Conservation (phyloP, 2,888 invertebrate genomes). For the Cinara cedri region DNA sequence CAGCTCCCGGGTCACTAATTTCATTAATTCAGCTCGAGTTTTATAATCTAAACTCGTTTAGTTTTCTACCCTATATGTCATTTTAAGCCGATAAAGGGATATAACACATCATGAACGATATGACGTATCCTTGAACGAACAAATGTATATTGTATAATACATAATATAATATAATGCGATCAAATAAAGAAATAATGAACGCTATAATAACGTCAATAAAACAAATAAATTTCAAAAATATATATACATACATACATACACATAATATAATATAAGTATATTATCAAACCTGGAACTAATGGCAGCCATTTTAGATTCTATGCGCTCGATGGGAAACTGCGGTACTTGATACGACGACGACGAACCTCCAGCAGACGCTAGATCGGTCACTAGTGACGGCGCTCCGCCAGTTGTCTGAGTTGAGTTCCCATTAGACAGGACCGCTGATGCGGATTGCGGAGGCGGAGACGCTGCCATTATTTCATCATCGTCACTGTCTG, state of each 20-base stretch:
- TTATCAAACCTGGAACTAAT: conserved; percentile 49
- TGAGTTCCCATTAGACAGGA: conserved; percentile 5
- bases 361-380: conserved; percentile 20
- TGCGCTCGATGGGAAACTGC: conserved; percentile 97
- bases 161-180: too few relatives aligned
- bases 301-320: conserved; percentile 77
- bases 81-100: too few relatives aligned
- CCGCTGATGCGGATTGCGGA: conserved; percentile 17
- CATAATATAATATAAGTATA: too few relatives aligned
- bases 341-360: conserved; percentile 95
- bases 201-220: neutral
- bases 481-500: conserved; percentile 53
- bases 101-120: too few relatives aligned
- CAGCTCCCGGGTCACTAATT: too few relatives aligned
- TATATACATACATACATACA: too few relatives aligned
- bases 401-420: conserved; percentile 12
- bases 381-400: neutral
- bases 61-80: too few relatives aligned
- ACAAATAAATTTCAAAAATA: neutral
- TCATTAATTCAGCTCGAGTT: too few relatives aligned
- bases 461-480: conserved; percentile 46
- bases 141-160: too few relatives aligned
- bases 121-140: too few relatives aligned
- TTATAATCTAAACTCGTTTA: too few relatives aligned
- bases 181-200: too few relatives aligned